phyloP scores from a whole-genome alignment of 1,140 invertebrate genomes.

The Drosophila athabasca region DNA sequence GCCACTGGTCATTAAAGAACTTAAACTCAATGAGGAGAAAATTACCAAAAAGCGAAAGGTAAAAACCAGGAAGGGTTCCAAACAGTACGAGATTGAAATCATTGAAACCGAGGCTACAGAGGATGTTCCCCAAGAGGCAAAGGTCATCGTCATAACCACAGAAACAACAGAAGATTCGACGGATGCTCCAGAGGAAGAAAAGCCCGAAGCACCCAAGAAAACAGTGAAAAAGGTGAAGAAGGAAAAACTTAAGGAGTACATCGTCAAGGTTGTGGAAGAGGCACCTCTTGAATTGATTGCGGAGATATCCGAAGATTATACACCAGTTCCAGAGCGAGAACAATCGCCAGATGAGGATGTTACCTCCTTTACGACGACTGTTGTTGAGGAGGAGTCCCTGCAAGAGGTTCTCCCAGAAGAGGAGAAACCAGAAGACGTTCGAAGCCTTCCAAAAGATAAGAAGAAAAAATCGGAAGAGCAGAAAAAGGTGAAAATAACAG shows the following conservation, averaged over 20 bases:
- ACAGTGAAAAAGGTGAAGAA: constrained; percentile 67
- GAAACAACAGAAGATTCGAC: constrained; percentile 57
- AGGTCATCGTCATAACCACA: constrained; percentile 77
- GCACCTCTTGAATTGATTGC: constrained; percentile 56
- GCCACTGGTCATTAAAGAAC: constrained; percentile 6
- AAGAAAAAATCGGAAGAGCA: constrained; percentile 76
- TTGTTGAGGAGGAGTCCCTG: constrained; percentile 49
- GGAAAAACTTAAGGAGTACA: constrained; percentile 70
- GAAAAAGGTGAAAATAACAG: constrained; percentile 63
- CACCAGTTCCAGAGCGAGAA: neutral
- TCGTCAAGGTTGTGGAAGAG: constrained; percentile 68
- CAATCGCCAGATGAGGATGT: constrained; percentile 18
- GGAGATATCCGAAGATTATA: constrained; percentile 51
- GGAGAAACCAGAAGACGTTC: constrained; percentile 13
- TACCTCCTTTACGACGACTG: constrained; percentile 54
- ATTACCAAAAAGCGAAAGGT: constrained; percentile 82
- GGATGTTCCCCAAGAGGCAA: constrained; percentile 51
- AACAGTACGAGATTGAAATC: constrained; percentile 84
- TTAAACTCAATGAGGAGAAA: constrained; percentile 24
- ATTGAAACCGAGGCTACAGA: constrained; percentile 65
- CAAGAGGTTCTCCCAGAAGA: constrained; percentile 17
- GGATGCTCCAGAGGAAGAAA: constrained; percentile 26
- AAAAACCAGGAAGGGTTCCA: constrained; percentile 78
- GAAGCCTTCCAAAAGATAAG: constrained; percentile 51
- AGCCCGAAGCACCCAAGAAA: constrained; percentile 66